Conservation (phyloP, 1,140 invertebrate species). For the Lepidurus packardi region DNA sequence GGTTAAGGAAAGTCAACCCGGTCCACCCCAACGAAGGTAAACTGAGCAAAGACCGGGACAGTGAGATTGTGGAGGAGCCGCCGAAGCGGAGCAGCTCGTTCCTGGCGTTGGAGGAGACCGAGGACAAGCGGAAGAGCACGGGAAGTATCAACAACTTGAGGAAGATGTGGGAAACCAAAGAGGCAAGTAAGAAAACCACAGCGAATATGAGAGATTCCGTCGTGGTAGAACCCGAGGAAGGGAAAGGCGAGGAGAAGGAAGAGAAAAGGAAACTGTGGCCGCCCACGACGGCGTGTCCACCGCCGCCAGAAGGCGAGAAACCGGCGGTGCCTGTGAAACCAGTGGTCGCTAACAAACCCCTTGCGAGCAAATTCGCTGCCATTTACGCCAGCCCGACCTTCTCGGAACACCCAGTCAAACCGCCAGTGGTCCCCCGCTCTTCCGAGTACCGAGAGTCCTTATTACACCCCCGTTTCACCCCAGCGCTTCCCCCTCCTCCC, state of each 20-base stretch:
- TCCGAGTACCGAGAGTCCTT: slow-evolving; percentile 31
- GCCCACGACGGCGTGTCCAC: slow-evolving; percentile 41
- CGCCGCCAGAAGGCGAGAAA: slow-evolving; percentile 55
- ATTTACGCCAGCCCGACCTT: slow-evolving; percentile 59
- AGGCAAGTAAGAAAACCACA: slow-evolving; percentile 24
- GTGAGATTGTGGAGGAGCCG: slow-evolving; percentile 5
- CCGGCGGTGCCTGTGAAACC: slow-evolving; percentile 66
- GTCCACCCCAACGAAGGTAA: slow-evolving; percentile 27
- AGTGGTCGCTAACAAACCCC: slow-evolving; percentile 52
- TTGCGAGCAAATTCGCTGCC: slow-evolving; percentile 45
- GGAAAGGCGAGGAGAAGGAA: background rate
- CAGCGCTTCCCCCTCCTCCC: slow-evolving; percentile 25
- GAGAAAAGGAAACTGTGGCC: background rate
- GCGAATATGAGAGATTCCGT: background rate
- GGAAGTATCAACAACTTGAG: slow-evolving; percentile 88
- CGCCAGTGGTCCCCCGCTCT: slow-evolving; percentile 31
- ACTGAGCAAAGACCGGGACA: background rate
- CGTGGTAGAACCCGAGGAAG: background rate
- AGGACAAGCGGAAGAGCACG: slow-evolving; percentile 83
- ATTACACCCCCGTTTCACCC: slow-evolving; percentile 19
- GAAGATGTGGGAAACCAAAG: slow-evolving; percentile 75
- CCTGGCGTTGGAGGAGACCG: slow-evolving; percentile 54
- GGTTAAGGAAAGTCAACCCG: slow-evolving; percentile 70
- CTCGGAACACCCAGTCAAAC: slow-evolving; percentile 35
- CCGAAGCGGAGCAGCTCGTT: slow-evolving; percentile 31